Percentiles rank a stretch among this genome's conserved stretches.
Evolutionary conservation across 2,888 invertebrate species (phyloP).

Genomic region (Drosophila acutilabella): DNA sequence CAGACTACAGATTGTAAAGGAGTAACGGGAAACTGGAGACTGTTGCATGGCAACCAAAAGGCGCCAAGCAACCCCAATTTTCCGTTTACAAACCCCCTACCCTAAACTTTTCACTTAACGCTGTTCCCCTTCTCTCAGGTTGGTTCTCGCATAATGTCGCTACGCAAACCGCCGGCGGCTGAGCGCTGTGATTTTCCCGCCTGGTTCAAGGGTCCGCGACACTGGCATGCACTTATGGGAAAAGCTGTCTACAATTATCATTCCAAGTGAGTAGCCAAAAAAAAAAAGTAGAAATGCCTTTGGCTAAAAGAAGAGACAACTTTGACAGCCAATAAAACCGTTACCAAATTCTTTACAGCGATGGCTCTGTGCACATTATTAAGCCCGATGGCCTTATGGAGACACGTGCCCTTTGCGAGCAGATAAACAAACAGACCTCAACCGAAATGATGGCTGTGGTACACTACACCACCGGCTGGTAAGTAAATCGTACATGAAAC

Average conservation of each 20-base stretch:
- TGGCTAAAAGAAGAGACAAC: slow-evolving; percentile 29
- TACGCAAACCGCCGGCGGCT: slow-evolving; percentile 84
- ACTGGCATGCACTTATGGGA: slow-evolving; percentile 96
- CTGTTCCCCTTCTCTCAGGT: slow-evolving; percentile 69
- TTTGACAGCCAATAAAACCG: slow-evolving; percentile 56
- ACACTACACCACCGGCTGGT: slow-evolving; percentile 92
- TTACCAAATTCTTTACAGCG: slow-evolving; percentile 74
- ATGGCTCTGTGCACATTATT: slow-evolving; percentile 85
- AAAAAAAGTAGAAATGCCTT: slow-evolving; percentile 23
- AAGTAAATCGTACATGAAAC: slow-evolving; percentile 76
- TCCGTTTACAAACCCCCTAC: not conserved
- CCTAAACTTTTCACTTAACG: slow-evolving; percentile 55
- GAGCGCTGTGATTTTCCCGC: slow-evolving; percentile 92
- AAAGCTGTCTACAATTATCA: slow-evolving; percentile 94
- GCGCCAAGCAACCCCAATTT: not conserved
- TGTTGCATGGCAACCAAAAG: slow-evolving; percentile 17
- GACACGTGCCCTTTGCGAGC: slow-evolving; percentile 85
- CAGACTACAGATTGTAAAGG: too few relatives aligned
- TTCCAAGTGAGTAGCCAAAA: slow-evolving; percentile 86
- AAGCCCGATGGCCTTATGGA: slow-evolving; percentile 85
- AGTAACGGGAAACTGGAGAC: not conserved
- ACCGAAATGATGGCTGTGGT: slow-evolving; percentile 88
- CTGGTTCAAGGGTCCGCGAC: slow-evolving; percentile 93
- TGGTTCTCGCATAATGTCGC: slow-evolving; percentile 85
- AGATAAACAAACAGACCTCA: slow-evolving; percentile 86